These are phyloP conservation scores for Apeira syringaria DNA, from an alignment of 2,888 invertebrate species.

Conservation along the genomic window DNA sequence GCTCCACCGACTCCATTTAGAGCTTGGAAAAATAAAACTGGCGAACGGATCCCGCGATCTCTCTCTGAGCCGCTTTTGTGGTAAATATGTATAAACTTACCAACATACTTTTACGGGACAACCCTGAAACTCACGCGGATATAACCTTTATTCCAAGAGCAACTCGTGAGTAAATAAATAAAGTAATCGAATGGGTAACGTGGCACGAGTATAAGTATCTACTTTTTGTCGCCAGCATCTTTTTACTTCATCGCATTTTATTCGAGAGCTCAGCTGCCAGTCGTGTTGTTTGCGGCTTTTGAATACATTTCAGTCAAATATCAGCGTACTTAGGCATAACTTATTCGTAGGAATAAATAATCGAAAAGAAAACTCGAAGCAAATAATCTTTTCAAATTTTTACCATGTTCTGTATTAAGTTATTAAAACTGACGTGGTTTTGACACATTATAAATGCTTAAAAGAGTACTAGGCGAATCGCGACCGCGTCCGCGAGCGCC, in stretches of 20 bases:
- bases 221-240: conserved; percentile 77
- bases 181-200: conserved; percentile 25
- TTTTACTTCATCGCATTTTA: conserved; percentile 81
- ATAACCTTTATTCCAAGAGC: conserved; percentile 38
- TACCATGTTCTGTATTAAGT: too few relatives aligned
- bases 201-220: conserved; percentile 69
- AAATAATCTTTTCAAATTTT: conserved; percentile 13
- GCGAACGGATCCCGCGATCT: conserved; percentile 79
- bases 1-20: conserved; percentile 84
- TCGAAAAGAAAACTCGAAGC: conserved; percentile 22
- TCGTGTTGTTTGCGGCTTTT: conserved; percentile 69
- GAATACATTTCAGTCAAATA: conserved; percentile 54
- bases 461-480: too few relatives aligned
- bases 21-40: conserved; percentile 83
- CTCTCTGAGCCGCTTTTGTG: conserved; percentile 82
- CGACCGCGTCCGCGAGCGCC: too few relatives aligned
- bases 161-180: conserved; percentile 20
- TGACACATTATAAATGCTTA: too few relatives aligned
- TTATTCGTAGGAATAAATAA: conserved; percentile 29
- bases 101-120: conserved; percentile 40
- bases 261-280: conserved; percentile 78
- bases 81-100: conserved; percentile 81
- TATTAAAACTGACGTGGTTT: too few relatives aligned
- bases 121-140: conserved; percentile 29
- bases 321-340: conserved; percentile 34